Evolutionary conservation across 1,140 invertebrate species (phyloP).

Genomic region (Bombus breviceps): DNA sequence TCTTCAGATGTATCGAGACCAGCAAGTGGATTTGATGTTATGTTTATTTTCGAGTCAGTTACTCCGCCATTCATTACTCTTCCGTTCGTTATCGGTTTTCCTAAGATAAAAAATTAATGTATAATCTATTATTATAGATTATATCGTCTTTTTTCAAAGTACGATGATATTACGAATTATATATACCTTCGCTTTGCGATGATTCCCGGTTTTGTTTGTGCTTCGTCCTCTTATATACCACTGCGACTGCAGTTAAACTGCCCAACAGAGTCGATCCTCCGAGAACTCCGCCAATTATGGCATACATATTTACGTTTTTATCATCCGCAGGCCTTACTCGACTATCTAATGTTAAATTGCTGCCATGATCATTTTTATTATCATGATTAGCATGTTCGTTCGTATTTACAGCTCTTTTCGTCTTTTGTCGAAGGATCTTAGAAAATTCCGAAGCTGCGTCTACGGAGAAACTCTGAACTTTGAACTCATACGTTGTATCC

Average conservation of each 20-base stretch:
- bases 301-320: constrained; percentile 82
- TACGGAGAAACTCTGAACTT: constrained; percentile 95
- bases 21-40: constrained; percentile 88
- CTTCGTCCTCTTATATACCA: constrained; percentile 82
- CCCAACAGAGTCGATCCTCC: constrained; percentile 81
- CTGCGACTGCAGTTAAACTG: constrained; percentile 78
- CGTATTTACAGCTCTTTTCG: constrained; percentile 76
- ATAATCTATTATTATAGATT: not conserved
- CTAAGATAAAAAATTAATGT: constrained; percentile 45
- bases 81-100: constrained; percentile 84
- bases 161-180: constrained; percentile 68
- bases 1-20: constrained; percentile 85
- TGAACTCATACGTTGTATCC: constrained; percentile 94
- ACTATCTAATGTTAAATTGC: constrained; percentile 72
- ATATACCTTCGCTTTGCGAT: constrained; percentile 81
- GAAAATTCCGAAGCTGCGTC: constrained; percentile 94
- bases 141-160: constrained; percentile 69
- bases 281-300: constrained; percentile 84
- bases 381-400: constrained; percentile 75
- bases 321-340: constrained; percentile 66
- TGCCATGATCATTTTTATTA: constrained; percentile 73
- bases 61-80: constrained; percentile 82
- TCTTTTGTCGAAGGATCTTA: constrained; percentile 88
- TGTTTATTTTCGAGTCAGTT: constrained; percentile 85
- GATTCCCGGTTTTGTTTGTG: constrained; percentile 78